phyloP scores from a whole-genome alignment of 2,888 invertebrate species.

The Loripinus fragilis region DNA sequence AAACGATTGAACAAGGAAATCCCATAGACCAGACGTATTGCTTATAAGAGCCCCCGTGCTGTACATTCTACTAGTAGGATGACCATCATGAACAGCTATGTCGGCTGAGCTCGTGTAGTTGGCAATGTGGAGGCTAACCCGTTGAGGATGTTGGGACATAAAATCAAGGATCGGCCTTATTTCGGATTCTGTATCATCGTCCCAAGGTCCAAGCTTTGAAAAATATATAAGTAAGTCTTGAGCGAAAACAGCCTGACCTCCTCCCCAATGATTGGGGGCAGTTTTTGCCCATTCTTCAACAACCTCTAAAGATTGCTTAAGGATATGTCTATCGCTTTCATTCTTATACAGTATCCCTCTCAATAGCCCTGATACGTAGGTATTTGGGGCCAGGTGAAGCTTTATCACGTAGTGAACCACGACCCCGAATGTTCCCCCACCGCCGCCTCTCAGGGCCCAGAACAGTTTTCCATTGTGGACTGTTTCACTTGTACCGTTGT shows the following conservation, averaged over 20 bases:
- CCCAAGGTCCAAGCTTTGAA: conserved; percentile 58
- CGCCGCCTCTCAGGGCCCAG: conserved; percentile 66
- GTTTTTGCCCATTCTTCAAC: conserved; percentile 14
- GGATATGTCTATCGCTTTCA: conserved; percentile 23
- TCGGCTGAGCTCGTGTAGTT: too few species aligned
- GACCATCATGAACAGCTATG: too few species aligned
- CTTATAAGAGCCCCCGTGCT: too few species aligned
- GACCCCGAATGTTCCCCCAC: conserved; percentile 62
- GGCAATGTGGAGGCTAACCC: too few species aligned
- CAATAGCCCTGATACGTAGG: conserved; percentile 25
- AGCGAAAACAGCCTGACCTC: conserved; percentile 24
- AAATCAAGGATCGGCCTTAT: too few species aligned
- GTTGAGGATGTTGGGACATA: too few species aligned
- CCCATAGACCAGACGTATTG: too few species aligned
- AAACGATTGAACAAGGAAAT: too few species aligned
- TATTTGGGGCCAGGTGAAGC: conserved; percentile 34
- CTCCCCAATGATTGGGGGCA: conserved; percentile 55
- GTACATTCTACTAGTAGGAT: too few species aligned
- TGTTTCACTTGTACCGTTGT: conserved; percentile 16
- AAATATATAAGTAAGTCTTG: conserved; percentile 28
- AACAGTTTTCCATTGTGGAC: conserved; percentile 52
- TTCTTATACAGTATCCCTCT: neutral
- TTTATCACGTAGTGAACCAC: conserved; percentile 51
- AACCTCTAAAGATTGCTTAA: conserved; percentile 3
- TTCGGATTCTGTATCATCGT: conserved; percentile 34